Base-by-base conservation (phyloP, 1,140 invertebrate genomes). In the roundworm (Caenorhabditis elegans) region DNA sequence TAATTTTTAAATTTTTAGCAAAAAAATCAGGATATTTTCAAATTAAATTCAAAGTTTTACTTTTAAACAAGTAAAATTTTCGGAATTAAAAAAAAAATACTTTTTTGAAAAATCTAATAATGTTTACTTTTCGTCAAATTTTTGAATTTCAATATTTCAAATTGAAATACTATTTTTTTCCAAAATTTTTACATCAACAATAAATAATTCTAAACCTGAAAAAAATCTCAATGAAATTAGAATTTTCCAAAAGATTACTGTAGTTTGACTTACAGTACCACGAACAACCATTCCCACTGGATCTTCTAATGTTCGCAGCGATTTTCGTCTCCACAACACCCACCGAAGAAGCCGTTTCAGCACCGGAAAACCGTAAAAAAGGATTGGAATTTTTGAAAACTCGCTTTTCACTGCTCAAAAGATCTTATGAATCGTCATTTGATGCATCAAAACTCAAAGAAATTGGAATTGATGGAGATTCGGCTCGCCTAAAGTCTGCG, bases 381-480 rank as follows among this genome's bases (percentile, higher is more conserved):
- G 60, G 60, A 6, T 34, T 70, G 34, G 60, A 70, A 22, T 70
- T 70, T 43, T 43, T 70, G 34, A 70, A 70, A 43, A 70, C 31
- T 43, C 60, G 60, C 3, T 70, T 70, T 17, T 31, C 60, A 3
- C 60, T 70, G 10, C 13, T 70, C 19, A 70, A 70, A 17, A 70
- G 22, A 11, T 70, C 60, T 11, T 70, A 70, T n/a, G 60, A 70
- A 43, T 11, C 26, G 15, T 39, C 60, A 36, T 39, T 70, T 43
- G 34, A 70, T 43, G 34, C n/a, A 22, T 70, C 34, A 26, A 70
- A 70, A 39, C 60, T 70, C 6, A 70, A 15, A 24, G 19, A 70
- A n/a, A 8, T 70, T 39, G 60, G 60, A 70, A 70, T 70, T n/a
- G 60, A 70, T 10, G 60, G 60, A 39, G 60, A 70, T 34, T 24